Evolutionary conservation across 2,888 invertebrate genomes (phyloP), one percentile per base, ranked within the genome.

Genomic region (Lasioglossum malachurum): DNA sequence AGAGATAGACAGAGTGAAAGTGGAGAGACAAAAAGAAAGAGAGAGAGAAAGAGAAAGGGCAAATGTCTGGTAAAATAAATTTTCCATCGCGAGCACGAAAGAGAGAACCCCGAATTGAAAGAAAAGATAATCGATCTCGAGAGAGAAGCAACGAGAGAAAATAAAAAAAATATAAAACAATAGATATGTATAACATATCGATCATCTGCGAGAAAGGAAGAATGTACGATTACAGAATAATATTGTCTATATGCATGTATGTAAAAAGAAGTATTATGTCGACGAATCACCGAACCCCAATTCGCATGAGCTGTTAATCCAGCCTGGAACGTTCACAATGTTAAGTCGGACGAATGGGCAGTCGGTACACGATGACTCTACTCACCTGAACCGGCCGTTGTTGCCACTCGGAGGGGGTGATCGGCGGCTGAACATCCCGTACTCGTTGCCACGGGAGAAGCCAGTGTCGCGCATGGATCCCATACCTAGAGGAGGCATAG

Each of bases 401-500:
- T 94, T 95, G 88, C 94, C 95, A 87, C 94, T 94, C 76, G 95
- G 95, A 80, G 98, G 97, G 92, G 98, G 98, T 91, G 98, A 97
- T 93, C 98, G 96, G 90, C 98, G 96, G 95, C 97, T 98, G 96
- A 97, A 98, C 97, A 98, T 98, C 92, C 97, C 96, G 95, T 98
- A 98, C 95, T 98, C 96, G 93, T 96, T 95, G 57, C 96, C 95
- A 82, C 96, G 96, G 96, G 97, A 95, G 95, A 96, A 96, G 96
- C 97, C 96, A 41, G 96, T 95, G 88, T 96, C 96, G 77, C 97
- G 96, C 96, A 97, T 96, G 91, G 97, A 96, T 93, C 97, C 96
- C 96, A 96, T 96, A 93, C 96, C 96, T 93, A 97, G 96, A 93
- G 97, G 97, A 88, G 98, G 97, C 96, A 98, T 96, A 77, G 96